Base-by-base conservation (phyloP, 35 echinoderm and acorn worm species). In the Holothuria glaberrima region DNA sequence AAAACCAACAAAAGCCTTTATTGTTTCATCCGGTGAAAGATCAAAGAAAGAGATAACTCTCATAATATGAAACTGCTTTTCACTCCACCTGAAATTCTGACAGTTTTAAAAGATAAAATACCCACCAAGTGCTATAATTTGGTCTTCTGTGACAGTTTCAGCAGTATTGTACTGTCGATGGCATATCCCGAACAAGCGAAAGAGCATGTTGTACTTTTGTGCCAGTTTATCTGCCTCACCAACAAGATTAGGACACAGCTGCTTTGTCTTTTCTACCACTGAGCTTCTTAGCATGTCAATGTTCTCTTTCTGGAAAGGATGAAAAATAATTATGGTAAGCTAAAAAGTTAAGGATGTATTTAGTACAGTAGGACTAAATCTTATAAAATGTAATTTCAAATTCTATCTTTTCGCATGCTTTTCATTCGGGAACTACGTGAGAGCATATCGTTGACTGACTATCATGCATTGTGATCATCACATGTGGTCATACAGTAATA, bases 271-370 rank as follows among this genome's bases (percentile, higher is more conserved):
- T 6, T 61, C 57, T 14, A 83, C 80, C 21, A 83, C 57, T 9
- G 80, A 83, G 16, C 30, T 61, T 10, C 52, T 83, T 0, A 83
- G 80, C 28, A 59, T 12, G 48, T 83, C 48, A 32, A 83, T 83
- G 80, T 83, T 83, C 26, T 83, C 80, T 58, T 83, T 83, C 80
- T 83, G 80, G 35, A 75, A 75, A 30, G 33, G 35, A 75, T 5
- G 19, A 31, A 75, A 75, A 31, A 75, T 24, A 65, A 21, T 65
- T 20, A 9, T 75, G 71, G 71, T 34, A 34, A 75, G 36, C 6
- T 44, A 12, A 44, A n/a, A 3, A 75, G 29, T 34, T 17, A 26
- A 5, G 24, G n/a, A n/a, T n/a, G n/a, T n/a, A n/a, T n/a, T n/a
- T n/a, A n/a, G n/a, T n/a, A n/a, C n/a, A n/a, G n/a, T n/a, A n/a